Evolutionary conservation across 2,888 invertebrate species (phyloP), one percentile per base, ranked within the genome.

Genomic region (Mythimna albipuncta): DNA sequence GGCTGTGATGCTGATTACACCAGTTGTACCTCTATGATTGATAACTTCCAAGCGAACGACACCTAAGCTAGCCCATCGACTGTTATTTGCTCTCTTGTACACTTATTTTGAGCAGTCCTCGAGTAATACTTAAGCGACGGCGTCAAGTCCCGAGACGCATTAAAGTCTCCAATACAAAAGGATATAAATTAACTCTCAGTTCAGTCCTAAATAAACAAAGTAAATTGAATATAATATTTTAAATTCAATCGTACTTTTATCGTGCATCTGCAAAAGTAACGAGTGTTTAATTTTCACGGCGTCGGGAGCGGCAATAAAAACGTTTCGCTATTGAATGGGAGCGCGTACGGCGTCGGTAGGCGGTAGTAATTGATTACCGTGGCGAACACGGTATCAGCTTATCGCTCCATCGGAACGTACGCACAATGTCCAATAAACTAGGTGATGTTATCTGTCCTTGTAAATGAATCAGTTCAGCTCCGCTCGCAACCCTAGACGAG

Each of bases 351-450:
- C 77, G 85, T 79, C 87, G 84, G 88, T 84, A 86, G 89, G 89
- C 89, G 90, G 91, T 90, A 90, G 92, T 92, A 92, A 93, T 92
- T 95, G 94, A 96, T 95, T 94, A 92, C 93, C 82, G 90, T 88
- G 89, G 88, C 89, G 89, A 89, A 91, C 93, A 91, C 92, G 91
- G 90, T 94, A 95, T 92, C 91, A 89, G 87, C 86, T 90, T 94
- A 95, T 96, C 95, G 86, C 52, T 73, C 16, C 89, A 95, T 95
- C 95, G 87, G 89, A 87, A 84, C 89, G 89, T 90, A 92, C 91
- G 91, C 93, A 95, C 95, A 95, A 95, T 95, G 94, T 94, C 91
- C 94, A 94, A 96, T 96, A 96, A 95, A 96, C 93, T 91, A 95
- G 90, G 83, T 85, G 94, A 94, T 93, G 87, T 85, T 94, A 95